Evolutionary conservation across 2,797 vertebrate genomes (phyloP).

Genomic region (Morelia viridis): DNA sequence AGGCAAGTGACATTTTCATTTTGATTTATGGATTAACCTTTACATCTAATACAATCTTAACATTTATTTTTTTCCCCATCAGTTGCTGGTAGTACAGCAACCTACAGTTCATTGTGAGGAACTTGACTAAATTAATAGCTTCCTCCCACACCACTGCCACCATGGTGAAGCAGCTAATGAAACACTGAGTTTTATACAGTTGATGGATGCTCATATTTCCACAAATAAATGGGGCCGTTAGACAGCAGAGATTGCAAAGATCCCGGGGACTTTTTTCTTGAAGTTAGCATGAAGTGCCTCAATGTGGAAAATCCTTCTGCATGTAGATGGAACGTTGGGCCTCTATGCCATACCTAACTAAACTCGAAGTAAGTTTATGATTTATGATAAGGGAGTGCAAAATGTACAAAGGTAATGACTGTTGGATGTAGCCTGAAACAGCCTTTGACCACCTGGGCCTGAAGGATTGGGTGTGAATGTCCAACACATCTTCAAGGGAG

Average conservation of each 20-base stretch:
- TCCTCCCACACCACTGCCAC: conserved; percentile 38
- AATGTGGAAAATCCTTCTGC: neutral
- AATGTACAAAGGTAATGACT: too few species aligned
- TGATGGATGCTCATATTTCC: conserved; percentile 60
- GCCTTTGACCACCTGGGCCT: too few species aligned
- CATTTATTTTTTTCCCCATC: conserved; percentile 64
- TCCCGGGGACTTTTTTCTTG: conserved; percentile 5
- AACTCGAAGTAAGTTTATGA: too few species aligned
- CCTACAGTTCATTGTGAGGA: conserved; percentile 60
- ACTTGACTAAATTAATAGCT: conserved; percentile 70
- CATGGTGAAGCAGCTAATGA: conserved; percentile 60
- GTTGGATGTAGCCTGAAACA: too few species aligned
- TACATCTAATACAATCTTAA: conserved; percentile 65
- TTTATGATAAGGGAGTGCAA: too few species aligned
- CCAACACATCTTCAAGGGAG: too few species aligned
- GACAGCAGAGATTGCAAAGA: conserved; percentile 45
- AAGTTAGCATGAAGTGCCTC: neutral
- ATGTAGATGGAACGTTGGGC: neutral
- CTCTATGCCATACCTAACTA: too few species aligned
- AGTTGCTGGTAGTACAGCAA: conserved; percentile 61
- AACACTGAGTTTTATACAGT: conserved; percentile 58
- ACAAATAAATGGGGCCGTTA: conserved; percentile 58
- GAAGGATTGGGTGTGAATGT: too few species aligned
- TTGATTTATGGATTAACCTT: conserved; percentile 80
- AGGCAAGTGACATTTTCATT: conserved; percentile 75